These are phyloP conservation scores for Cinclus mexicanus DNA, from an alignment of 2,113 vertebrate species.

Conservation along the genomic window DNA sequence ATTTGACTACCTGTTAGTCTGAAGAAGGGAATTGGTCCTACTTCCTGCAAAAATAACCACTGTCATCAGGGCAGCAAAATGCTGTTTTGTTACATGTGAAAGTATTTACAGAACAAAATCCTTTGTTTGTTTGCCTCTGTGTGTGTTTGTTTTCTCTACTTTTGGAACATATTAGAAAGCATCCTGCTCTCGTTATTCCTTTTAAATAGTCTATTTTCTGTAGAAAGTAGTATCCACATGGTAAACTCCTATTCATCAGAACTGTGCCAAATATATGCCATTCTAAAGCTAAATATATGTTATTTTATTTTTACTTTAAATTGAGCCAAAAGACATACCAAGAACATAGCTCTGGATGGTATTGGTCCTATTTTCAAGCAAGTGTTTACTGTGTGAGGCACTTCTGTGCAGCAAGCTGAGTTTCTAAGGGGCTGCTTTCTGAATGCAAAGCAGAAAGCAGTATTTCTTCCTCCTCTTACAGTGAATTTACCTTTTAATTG, in stretches of 20 bases:
- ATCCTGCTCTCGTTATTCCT: constrained; percentile 59
- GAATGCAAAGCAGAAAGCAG: neutral
- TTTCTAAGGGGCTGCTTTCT: neutral
- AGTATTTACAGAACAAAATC: neutral
- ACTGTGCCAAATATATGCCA: constrained; percentile 53
- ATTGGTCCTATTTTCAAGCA: constrained; percentile 5
- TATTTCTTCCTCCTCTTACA: neutral
- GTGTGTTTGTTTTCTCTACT: constrained; percentile 45
- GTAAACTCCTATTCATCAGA: constrained; percentile 46
- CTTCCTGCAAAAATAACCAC: neutral
- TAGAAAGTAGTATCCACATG: constrained; percentile 60
- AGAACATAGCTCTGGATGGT: constrained; percentile 9
- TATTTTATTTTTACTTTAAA: constrained; percentile 52
- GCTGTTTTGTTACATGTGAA: neutral
- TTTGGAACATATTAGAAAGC: constrained; percentile 62
- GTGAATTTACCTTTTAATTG: neutral
- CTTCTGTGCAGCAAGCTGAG: neutral
- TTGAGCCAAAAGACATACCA: constrained; percentile 43
- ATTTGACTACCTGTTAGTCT: neutral
- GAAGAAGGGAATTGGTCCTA: neutral
- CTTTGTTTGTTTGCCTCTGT: neutral
- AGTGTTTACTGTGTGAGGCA: neutral
- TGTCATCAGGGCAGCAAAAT: neutral
- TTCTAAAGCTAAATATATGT: constrained; percentile 58
- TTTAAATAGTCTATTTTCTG: constrained; percentile 62